Conservation (phyloP, 92 coral and sea anemone species). For the Hydrozoanthus gracilis region DNA sequence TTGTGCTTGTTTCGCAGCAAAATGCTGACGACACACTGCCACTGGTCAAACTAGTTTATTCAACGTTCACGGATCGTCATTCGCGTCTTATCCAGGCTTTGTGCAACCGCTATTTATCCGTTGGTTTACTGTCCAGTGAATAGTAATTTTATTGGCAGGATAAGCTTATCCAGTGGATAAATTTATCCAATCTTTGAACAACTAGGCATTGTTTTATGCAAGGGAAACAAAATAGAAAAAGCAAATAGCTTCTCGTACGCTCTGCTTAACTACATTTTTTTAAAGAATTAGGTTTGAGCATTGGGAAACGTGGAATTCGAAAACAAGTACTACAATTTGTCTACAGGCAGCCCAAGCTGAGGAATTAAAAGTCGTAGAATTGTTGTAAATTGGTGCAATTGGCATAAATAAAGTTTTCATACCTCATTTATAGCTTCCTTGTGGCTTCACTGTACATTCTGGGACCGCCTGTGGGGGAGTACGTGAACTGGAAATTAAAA, state of each 20-base stretch:
- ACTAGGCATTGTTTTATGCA: constrained; percentile 16
- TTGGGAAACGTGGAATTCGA: constrained; percentile 17
- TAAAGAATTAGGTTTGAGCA: constrained; percentile 6
- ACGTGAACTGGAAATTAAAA: neutral
- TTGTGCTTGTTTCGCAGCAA: too few species aligned
- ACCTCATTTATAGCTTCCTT: constrained; percentile 16
- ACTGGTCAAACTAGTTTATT: neutral
- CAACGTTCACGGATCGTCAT: constrained; percentile 8
- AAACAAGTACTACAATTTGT: constrained; percentile 12
- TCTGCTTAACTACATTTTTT: constrained; percentile 15
- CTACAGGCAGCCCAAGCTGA: constrained; percentile 5
- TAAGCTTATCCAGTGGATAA: neutral
- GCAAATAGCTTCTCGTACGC: constrained; percentile 17
- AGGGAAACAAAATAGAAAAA: constrained; percentile 10
- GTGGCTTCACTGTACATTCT: constrained; percentile 4
- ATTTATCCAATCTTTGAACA: constrained; percentile 8
- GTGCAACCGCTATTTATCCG: constrained; percentile 5
- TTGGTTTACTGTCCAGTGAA: constrained; percentile 3
- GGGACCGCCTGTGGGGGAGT: constrained; percentile 15
- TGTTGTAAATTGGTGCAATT: too few species aligned
- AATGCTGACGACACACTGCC: neutral
- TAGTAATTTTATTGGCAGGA: constrained; percentile 12
- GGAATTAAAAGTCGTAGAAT: constrained; percentile 8
- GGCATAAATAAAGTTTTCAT: neutral
- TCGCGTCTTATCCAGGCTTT: too few species aligned